These are phyloP conservation scores for Dermatemys mawii DNA, from an alignment of 2,113 vertebrate species.

Conservation along the genomic window DNA sequence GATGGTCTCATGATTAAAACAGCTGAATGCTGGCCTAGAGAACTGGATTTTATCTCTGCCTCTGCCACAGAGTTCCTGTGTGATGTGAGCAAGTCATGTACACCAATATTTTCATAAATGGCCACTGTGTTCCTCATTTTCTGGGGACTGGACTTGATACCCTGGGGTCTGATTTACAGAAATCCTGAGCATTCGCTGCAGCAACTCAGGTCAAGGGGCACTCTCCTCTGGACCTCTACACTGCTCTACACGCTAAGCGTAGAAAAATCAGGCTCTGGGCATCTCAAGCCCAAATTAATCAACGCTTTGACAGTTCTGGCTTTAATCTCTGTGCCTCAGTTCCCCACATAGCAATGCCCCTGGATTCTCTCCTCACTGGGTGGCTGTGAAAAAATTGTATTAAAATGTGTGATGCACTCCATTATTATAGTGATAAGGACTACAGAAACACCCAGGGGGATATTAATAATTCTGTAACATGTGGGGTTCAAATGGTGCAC, in stretches of 20 bases:
- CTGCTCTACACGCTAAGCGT: neutral
- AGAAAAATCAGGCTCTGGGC: neutral
- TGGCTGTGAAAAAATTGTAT: neutral
- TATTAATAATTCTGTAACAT: neutral
- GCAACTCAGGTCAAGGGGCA: neutral
- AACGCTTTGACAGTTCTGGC: neutral
- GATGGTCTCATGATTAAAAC: neutral
- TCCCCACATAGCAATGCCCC: neutral
- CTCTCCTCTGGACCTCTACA: neutral
- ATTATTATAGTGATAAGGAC: neutral
- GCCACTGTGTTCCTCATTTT: neutral
- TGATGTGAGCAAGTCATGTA: neutral
- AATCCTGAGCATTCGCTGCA: neutral
- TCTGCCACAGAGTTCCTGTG: neutral
- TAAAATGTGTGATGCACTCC: neutral
- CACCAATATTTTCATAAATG: fast-evolving
- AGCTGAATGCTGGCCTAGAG: neutral
- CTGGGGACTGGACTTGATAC: neutral
- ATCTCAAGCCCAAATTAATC: neutral
- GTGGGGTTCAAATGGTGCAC: neutral
- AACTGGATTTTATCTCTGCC: neutral
- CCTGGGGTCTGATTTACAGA: neutral
- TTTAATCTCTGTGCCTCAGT: neutral
- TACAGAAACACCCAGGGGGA: neutral
- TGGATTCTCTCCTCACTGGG: neutral